phyloP scores from a whole-genome alignment of 2,113 vertebrate genomes.

The Mellivora capensis region DNA sequence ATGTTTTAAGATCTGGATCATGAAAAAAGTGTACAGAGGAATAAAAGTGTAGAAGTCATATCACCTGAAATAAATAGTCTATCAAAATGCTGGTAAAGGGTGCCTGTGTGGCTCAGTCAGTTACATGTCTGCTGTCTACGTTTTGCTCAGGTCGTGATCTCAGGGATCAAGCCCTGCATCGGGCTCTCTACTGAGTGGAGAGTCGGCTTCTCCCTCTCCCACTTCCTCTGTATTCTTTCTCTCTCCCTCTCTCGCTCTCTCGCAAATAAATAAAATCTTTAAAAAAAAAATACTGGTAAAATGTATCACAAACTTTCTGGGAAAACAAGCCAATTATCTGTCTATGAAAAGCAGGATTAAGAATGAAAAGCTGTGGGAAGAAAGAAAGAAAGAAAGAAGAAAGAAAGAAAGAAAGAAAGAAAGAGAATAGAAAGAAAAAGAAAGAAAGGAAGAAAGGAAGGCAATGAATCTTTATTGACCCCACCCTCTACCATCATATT shows the following conservation, averaged over 20 bases:
- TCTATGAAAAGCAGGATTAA: conserved; percentile 1
- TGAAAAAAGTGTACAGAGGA: background rate
- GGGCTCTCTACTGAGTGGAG: background rate
- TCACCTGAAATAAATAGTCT: background rate
- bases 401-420: too few species aligned
- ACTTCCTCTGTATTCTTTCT: background rate
- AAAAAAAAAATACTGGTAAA: background rate
- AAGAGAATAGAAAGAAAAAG: too few species aligned
- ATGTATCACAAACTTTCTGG: background rate
- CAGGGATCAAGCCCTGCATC: background rate
- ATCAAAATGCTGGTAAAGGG: background rate
- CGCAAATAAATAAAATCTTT: background rate
- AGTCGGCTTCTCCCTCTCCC: background rate
- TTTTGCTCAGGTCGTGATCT: background rate
- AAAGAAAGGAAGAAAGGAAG: too few species aligned
- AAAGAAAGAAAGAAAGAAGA: too few species aligned
- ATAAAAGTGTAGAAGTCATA: background rate
- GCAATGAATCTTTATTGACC: background rate
- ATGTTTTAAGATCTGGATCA: background rate
- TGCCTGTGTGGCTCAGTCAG: background rate
- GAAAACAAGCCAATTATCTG: conserved; percentile 12
- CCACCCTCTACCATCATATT: background rate
- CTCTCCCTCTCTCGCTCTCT: background rate
- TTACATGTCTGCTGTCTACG: background rate
- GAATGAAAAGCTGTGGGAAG: conserved; percentile 19